Conservation (phyloP, 2,888 invertebrate genomes). For the Melanostoma mellinum region DNA sequence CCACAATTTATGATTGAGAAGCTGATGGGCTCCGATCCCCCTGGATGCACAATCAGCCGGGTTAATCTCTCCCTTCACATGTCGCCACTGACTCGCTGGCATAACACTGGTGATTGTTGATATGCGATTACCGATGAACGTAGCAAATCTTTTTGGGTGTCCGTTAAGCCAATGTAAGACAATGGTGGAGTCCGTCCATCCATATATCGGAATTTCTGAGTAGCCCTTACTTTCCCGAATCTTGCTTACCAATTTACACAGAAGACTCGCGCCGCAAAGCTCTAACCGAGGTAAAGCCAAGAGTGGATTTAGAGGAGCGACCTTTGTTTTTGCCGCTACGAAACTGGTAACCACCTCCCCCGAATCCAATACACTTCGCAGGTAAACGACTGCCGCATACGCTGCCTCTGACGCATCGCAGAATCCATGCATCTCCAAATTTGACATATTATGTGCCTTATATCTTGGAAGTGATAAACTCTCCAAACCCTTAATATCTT, state of each 20-base stretch:
- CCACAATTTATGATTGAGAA: not conserved
- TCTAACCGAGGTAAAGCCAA: conserved; percentile 5
- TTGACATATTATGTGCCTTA: not conserved
- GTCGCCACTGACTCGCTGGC: conserved; percentile 2
- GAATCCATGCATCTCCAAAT: conserved; percentile 23
- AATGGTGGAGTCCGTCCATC: conserved; percentile 34
- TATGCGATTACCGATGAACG: conserved; percentile 13
- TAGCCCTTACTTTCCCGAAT: conserved; percentile 2
- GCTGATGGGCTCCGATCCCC: not conserved
- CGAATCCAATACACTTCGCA: not conserved
- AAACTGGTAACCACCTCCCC: conserved; percentile 6
- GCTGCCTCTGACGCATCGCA: conserved; percentile 20
- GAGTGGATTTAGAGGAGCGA: not conserved
- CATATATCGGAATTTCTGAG: conserved; percentile 8
- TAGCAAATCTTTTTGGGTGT: conserved; percentile 10
- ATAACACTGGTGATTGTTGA: conserved; percentile 2
- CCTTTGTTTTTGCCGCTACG: conserved; percentile 8
- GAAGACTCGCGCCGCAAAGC: conserved; percentile 27
- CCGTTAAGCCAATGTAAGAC: conserved; percentile 36
- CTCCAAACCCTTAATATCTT: conserved; percentile 3
- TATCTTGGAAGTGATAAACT: conserved; percentile 6
- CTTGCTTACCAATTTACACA: conserved; percentile 1
- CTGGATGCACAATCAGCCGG: conserved; percentile 10
- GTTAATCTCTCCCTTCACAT: conserved; percentile 10
- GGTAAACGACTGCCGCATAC: conserved; percentile 26